Evolutionary conservation across 2,888 invertebrate genomes (phyloP), one percentile per base, ranked within the genome.

Genomic region (Cosmia trapezina): DNA sequence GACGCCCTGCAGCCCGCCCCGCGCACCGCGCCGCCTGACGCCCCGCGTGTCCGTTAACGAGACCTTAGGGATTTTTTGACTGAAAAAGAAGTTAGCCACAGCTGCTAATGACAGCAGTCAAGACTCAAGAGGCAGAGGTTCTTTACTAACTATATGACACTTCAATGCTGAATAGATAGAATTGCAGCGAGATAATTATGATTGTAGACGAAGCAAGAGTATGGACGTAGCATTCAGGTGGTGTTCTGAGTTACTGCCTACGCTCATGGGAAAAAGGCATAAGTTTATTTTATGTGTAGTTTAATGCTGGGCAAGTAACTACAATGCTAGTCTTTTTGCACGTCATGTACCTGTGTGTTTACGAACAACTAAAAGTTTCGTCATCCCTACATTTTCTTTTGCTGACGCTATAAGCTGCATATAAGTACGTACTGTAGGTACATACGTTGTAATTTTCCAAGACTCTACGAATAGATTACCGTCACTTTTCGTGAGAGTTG

Each of bases 401-500:
- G 22, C 41, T 78, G 73, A 76, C 72, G 62, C 72, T 3, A 72
- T 37, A 62, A 41, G 11, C 47, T 53, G 41, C n/a, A n/a, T n/a
- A n/a, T n/a, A 43, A 14, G 22, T 59, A 59, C n/a, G 5, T 60
- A 41, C 37, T n/a, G 8, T 60, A 60, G n/a, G 19, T 60, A 41
- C 41, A 28, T 45, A 43, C 74, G 8, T 28, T n/a, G 76, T 54
- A 65, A 54, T 47, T 47, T 76, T 73, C 62, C 22, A 28, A 37
- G 14, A 53, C 12, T 73, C 51, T 74, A 41, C 5, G 19, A 77
- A 80, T 80, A 77, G 74, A 65, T 47, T 33, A 17, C 17, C 14
- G 61, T 80, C 75, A 80, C 51, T n/a, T 73, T 61, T 47, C 56
- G 66, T 74, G 33, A 80, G 74, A 73, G 56, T n/a, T n/a, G n/a